Evolutionary conservation across 2,888 invertebrate genomes (phyloP).

Genomic region (Melieria omissa): DNA sequence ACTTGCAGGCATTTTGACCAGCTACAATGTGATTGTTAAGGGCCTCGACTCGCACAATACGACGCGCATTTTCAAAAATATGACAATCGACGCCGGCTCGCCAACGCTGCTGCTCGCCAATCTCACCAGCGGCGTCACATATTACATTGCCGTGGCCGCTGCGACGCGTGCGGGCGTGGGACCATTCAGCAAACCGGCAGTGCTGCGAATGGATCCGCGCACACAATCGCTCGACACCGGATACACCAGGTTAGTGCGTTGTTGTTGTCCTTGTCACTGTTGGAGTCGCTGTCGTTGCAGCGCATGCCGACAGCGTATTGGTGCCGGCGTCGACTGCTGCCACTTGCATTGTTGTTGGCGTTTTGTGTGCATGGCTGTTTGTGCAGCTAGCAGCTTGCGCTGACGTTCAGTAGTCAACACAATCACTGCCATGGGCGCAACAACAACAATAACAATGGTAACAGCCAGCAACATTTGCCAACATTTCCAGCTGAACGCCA

Average conservation of each 20-base stretch:
- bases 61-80: constrained; percentile 74
- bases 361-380: background rate
- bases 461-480: constrained; percentile 2
- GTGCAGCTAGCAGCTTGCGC: background rate
- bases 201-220: constrained; percentile 72
- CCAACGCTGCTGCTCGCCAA: constrained; percentile 82
- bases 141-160: constrained; percentile 86
- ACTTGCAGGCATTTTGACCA: constrained; percentile 73
- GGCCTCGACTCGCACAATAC: constrained; percentile 71
- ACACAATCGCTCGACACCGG: constrained; percentile 69
- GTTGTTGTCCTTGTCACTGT: background rate
- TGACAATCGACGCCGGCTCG: constrained; percentile 78
- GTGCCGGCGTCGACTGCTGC: background rate
- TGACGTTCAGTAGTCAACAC: constrained; percentile 16
- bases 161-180: constrained; percentile 84
- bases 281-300: constrained; percentile 8
- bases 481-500: constrained; percentile 9
- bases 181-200: constrained; percentile 79
- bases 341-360: background rate
- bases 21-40: constrained; percentile 80
- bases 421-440: background rate
- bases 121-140: constrained; percentile 83
- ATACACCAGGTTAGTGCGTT: constrained; percentile 57
- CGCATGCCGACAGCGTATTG: background rate
- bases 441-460: background rate